Percentiles rank a stretch among this genome's conserved stretches.
Evolutionary conservation across 2,888 invertebrate species (phyloP).

Genomic region (Synergus gifuensis): DNA sequence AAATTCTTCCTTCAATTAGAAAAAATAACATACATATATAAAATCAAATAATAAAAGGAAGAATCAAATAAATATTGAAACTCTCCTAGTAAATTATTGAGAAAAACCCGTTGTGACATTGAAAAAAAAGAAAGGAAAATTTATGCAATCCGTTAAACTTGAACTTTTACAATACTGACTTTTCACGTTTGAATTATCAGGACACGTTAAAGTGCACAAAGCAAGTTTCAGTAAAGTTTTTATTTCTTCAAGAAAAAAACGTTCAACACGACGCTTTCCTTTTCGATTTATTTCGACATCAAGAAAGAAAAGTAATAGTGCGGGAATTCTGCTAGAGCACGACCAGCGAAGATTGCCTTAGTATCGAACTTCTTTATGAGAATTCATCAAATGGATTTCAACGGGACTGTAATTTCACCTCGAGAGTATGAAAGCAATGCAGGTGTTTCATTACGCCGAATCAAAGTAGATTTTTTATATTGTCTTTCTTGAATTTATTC

Average conservation of each 20-base stretch:
- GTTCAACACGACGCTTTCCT: constrained; percentile 33
- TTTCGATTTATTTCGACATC: constrained; percentile 40
- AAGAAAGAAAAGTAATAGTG: constrained; percentile 38
- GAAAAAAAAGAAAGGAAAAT: too few relatives aligned
- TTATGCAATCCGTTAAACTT: not conserved
- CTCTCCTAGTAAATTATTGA: not conserved
- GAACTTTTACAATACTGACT: not conserved
- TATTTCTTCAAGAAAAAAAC: constrained; percentile 21
- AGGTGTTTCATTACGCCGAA: constrained; percentile 32
- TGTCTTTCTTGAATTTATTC: not conserved
- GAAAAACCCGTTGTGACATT: not conserved
- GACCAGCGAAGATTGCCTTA: constrained; percentile 35
- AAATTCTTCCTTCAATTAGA: not conserved
- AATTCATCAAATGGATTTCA: constrained; percentile 41
- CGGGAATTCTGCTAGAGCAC: constrained; percentile 14
- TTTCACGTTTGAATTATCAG: not conserved
- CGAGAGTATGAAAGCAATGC: constrained; percentile 10
- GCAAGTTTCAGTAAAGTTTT: constrained; percentile 29
- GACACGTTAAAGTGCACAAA: not conserved
- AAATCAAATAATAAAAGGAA: not conserved
- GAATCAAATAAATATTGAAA: not conserved
- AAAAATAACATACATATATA: not conserved
- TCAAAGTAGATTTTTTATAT: constrained; percentile 18
- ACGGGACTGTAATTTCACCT: constrained; percentile 31
- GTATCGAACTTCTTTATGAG: constrained; percentile 40